Conservation (phyloP, 2,113 vertebrate genomes). For the Nansenia antarctica region DNA sequence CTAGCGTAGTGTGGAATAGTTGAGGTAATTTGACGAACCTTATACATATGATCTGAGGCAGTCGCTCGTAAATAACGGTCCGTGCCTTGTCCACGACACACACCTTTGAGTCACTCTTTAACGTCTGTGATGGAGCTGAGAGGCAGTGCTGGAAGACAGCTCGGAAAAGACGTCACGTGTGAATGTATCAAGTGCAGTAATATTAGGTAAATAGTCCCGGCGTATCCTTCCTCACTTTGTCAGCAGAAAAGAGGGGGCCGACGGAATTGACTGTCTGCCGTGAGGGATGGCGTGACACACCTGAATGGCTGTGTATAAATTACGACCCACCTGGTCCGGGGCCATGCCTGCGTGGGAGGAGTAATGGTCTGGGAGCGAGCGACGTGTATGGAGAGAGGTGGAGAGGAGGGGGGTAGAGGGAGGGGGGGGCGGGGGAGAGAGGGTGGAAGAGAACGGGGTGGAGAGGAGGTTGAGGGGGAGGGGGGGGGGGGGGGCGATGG, state of each 20-base stretch:
- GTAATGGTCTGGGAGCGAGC: conserved; percentile 1
- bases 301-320: conserved; percentile 50
- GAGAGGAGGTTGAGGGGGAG: too few relatives aligned
- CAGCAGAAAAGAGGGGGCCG: conserved; percentile 30
- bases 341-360: background rate
- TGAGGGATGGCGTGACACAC: conserved; percentile 47
- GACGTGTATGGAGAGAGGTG: conserved; percentile 1
- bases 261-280: conserved; percentile 23
- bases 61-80: conserved; percentile 43
- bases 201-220: conserved; percentile 51
- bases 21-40: conserved; percentile 29
- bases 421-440: background rate
- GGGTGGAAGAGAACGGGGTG: too few relatives aligned
- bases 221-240: conserved; percentile 37
- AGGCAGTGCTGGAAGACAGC: background rate
- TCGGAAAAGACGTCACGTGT: conserved; percentile 44
- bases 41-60: conserved; percentile 18
- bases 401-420: background rate
- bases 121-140: conserved; percentile 27
- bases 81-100: conserved; percentile 17
- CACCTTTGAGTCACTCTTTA: conserved; percentile 43
- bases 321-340: conserved; percentile 27
- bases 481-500: conserved; percentile 2
- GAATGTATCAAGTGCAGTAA: conserved; percentile 41
- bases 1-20: conserved; percentile 17